Base-by-base conservation (phyloP, 2,797 vertebrate species). In the Telmatherina bonti region DNA sequence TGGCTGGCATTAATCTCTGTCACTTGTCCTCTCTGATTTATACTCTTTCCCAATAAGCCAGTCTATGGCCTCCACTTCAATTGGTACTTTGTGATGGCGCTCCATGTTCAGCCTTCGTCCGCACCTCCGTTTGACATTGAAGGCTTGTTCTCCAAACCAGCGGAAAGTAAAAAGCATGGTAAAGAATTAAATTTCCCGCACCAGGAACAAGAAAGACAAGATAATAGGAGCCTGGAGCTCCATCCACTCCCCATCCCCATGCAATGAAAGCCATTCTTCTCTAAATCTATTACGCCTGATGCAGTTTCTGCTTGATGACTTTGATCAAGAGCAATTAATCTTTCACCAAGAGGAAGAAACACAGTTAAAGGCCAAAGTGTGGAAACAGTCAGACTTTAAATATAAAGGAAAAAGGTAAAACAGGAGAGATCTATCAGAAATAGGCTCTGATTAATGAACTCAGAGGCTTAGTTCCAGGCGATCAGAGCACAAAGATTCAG, bases 21-120 rank as follows among this genome's bases (percentile, higher is more conserved):
- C 93, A 94, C 93, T 94, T 95, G 94, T 95, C 94, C 91, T 88
- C 84, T 89, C 93, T 96, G 93, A 96, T 95, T 95, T 93, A 91
- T 93, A 94, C 92, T 60, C 88, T 87, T 93, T 92, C 93, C 92
- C 88, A 87, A 91, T 79, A 83, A 91, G 89, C 88, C 82, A 84
- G 88, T 89, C 76, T 80, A 78, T 64, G 86, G 89, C 79, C 76
- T 83, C 85, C 85, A 69, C 85, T 93, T 90, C 91, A 90, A 82
- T 86, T 80, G 78, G 79, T 88, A 86, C 89, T 93, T 91, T 90
- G 88, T 88, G 90, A 93, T 93, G 93, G 91, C 84, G 86, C 85
- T 91, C 79, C 78, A 74, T 92, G 92, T 93, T 90, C 52, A 89
- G 85, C 81, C 92, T 85, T 91, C 92, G 81, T 89, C 81, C 84